Percentiles rank a stretch among this genome's conserved stretches.
These are phyloP conservation scores for Zenarchopterus dispar DNA, from an alignment of 2,797 vertebrate species.

Conservation along the genomic window DNA sequence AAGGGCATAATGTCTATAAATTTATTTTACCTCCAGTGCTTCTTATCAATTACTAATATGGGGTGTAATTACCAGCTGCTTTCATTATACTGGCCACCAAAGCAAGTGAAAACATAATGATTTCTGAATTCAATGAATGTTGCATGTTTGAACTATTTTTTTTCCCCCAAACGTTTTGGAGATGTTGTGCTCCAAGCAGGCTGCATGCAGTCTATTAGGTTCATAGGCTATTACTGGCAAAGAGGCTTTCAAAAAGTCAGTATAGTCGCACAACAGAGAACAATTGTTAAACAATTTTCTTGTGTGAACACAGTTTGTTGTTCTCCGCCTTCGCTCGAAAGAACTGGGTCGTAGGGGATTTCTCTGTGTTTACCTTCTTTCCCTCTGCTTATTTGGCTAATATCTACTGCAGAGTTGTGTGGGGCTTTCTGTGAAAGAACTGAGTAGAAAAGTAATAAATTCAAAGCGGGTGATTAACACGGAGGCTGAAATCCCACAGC, in stretches of 20 bases:
- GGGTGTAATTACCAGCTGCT: too few relatives aligned
- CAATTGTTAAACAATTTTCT: slow-evolving; percentile 35
- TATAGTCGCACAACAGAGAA: slow-evolving; percentile 45
- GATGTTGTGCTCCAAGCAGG: slow-evolving; percentile 9
- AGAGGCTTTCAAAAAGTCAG: slow-evolving; percentile 67
- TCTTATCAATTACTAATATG: too few relatives aligned
- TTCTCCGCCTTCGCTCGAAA: slow-evolving; percentile 16
- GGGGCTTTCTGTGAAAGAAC: background rate
- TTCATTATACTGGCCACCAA: too few relatives aligned
- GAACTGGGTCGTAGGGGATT: slow-evolving; percentile 6
- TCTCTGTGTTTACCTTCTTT: background rate
- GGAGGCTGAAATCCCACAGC: slow-evolving; percentile 17
- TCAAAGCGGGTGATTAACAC: slow-evolving; percentile 8
- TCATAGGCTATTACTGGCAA: slow-evolving; percentile 47
- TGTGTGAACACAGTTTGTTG: slow-evolving; percentile 38
- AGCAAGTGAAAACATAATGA: too few relatives aligned
- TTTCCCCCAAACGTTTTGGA: background rate
- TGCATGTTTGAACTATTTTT: too few relatives aligned
- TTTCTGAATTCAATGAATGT: too few relatives aligned
- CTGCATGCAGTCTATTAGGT: slow-evolving; percentile 28
- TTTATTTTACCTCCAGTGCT: too few relatives aligned
- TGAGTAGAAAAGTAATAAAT: background rate
- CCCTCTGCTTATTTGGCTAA: background rate
- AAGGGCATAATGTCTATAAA: too few relatives aligned
- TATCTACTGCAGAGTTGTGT: background rate